Evolutionary conservation across 2,888 invertebrate species (phyloP), one percentile per base, ranked within the genome.

Genomic region (Ecliptopera silaceata): DNA sequence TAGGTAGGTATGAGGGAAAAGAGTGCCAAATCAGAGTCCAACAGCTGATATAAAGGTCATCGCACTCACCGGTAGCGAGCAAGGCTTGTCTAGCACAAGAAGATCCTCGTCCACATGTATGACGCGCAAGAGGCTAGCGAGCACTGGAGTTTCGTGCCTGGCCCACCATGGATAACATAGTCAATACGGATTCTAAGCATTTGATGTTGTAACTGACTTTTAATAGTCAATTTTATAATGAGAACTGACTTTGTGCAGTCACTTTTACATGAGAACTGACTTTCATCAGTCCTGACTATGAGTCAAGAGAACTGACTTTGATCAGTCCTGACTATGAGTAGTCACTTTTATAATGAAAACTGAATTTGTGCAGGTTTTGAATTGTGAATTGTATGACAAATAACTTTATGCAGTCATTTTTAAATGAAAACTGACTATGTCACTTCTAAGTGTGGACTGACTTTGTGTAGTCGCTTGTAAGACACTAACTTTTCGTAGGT

Each of bases 101-200:
- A 97, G 92, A 82, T 97, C 96, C 75, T 96, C 95, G 85, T 95
- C 95, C 86, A 96, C 94, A 88, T 95, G 94, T 84, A 97, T 93
- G 88, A 97, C 94, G 92, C 95, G 94, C 89, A 97, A 94, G 84
- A 93, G 93, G 89, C 94, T 93, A 87, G 94, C 94, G 86, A 95
- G 93, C 83, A 97, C 96, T 82, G 96, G 96, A 82, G 96, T 95
- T 93, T 97, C 97, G 93, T 97, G 97, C 93, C 96, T 95, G 93
- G 86, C 86, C 86, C 91, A 86, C 84, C 85, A 84, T 78, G 79
- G 70, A 80, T 71, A 84, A 66, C 58, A 63, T 57, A 70, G 78
- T 80, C 74, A 79, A 71, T 68, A 68, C 66, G 63, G 64, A 62
- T 56, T 56, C 61, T 59, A 60, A 58, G 62, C 65, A 26, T 49